phyloP scores from a whole-genome alignment of 2,113 vertebrate species.

The Reinhardtius hippoglossoides region DNA sequence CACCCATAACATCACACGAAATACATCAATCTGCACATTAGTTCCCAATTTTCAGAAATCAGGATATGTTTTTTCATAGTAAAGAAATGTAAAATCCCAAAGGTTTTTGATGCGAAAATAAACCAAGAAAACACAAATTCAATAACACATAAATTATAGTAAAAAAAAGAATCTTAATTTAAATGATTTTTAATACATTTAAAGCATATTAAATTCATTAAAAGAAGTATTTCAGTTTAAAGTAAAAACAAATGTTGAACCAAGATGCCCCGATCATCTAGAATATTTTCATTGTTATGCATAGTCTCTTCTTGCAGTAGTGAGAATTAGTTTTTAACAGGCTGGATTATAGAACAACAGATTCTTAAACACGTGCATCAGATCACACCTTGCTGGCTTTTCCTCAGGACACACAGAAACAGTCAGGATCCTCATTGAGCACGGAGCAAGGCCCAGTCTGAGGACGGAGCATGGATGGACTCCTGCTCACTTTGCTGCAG shows the following conservation, averaged over 20 bases:
- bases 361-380: neutral
- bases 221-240: no score
- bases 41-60: neutral
- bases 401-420: constrained; percentile 84
- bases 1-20: neutral
- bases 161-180: neutral
- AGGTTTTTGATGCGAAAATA: neutral
- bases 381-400: neutral
- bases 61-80: neutral
- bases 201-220: no score
- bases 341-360: neutral
- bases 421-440: constrained; percentile 82
- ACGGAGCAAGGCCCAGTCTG: constrained; percentile 86
- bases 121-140: no score
- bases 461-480: constrained; percentile 89
- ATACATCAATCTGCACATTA: neutral
- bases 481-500: constrained; percentile 89
- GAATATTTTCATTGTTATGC: neutral
- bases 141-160: neutral
- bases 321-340: no score
- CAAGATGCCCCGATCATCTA: no score
- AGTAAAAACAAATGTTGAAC: no score
- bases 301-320: no score
- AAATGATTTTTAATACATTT: no score
- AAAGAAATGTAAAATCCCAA: neutral